These are phyloP conservation scores for Amblyornis subalaris DNA, from an alignment of 2,113 vertebrate species.

Conservation along the genomic window DNA sequence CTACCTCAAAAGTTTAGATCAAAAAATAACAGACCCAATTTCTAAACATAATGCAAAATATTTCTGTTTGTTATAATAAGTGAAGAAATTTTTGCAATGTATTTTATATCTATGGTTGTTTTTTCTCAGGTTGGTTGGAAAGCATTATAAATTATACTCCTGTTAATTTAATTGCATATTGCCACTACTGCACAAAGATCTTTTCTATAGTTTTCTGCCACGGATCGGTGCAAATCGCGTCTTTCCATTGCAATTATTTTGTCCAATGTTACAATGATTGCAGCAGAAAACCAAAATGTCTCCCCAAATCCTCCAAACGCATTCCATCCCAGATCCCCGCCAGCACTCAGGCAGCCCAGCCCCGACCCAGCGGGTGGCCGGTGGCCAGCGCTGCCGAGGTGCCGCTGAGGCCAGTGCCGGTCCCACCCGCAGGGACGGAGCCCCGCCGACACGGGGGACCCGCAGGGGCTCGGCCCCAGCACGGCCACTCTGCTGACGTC, in stretches of 20 bases:
- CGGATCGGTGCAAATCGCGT: neutral
- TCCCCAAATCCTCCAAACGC: neutral
- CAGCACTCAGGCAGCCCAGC: accelerated
- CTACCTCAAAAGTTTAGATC: neutral
- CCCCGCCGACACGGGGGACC: neutral
- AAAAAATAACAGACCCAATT: neutral
- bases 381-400: neutral
- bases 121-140: neutral
- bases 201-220: neutral
- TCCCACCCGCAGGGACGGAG: neutral
- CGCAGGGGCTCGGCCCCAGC: neutral
- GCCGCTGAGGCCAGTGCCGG: neutral
- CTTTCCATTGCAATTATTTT: neutral
- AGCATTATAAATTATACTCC: neutral
- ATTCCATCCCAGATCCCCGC: neutral
- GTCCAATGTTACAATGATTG: accelerated
- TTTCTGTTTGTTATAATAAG: neutral
- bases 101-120: neutral
- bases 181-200: neutral
- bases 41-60: neutral
- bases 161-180: neutral
- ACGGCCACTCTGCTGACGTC: neutral
- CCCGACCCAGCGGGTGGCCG: neutral
- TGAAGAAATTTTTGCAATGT: neutral
- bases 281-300: constrained; percentile 19